phyloP scores from a whole-genome alignment of 2,797 vertebrate species.

The Diplodus sargus region DNA sequence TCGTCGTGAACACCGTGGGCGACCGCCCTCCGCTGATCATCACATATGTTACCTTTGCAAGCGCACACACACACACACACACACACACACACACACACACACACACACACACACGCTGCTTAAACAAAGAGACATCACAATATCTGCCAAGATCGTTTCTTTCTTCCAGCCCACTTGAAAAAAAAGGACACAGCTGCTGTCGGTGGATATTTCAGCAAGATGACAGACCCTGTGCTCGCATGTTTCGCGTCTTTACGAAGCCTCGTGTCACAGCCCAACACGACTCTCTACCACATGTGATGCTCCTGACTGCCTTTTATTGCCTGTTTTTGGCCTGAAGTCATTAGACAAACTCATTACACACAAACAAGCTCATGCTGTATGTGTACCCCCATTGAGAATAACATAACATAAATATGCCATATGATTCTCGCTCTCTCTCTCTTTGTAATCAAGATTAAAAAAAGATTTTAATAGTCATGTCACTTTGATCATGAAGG shows the following conservation, averaged over 20 bases:
- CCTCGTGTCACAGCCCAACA: neutral
- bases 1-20: conserved; percentile 18
- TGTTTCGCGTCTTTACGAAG: neutral
- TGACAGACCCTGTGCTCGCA: neutral
- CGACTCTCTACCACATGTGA: neutral
- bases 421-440: neutral
- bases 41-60: conserved; percentile 37
- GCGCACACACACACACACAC: neutral
- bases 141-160: neutral
- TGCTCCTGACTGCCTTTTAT: neutral
- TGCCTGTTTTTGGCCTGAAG: neutral
- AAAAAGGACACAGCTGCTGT: neutral
- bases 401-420: neutral
- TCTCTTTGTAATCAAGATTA: no score
- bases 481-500: neutral
- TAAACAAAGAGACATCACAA: neutral
- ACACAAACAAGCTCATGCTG: neutral
- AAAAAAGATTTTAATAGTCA: neutral
- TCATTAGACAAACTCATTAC: neutral
- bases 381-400: neutral
- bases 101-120: neutral
- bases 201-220: neutral
- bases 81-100: conserved; percentile 1
- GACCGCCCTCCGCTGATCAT: conserved; percentile 27
- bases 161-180: neutral